A percentile compares a stretch with the other conserved stretches of the same genome.
Conservation (phyloP, 2,113 vertebrate species). For the Rhinolophus sinicus region DNA sequence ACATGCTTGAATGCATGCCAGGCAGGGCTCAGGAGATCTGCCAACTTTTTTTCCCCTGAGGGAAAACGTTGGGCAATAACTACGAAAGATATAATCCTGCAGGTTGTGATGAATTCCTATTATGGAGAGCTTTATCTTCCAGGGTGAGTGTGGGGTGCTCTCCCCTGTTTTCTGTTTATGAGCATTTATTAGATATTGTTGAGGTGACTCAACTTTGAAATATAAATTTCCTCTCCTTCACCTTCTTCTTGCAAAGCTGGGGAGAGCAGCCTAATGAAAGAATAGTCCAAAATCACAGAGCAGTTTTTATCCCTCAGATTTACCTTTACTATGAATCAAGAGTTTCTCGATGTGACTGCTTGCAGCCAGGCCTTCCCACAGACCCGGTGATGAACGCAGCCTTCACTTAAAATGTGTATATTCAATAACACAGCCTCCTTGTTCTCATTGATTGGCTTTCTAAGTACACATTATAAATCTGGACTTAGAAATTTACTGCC, state of each 20-base stretch:
- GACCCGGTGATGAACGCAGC: background rate
- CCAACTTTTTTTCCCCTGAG: background rate
- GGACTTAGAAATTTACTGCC: background rate
- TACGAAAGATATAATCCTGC: background rate
- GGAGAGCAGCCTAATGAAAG: background rate
- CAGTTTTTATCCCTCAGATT: background rate
- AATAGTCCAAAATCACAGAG: background rate
- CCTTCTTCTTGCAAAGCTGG: background rate
- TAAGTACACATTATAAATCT: background rate
- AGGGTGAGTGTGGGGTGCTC: background rate
- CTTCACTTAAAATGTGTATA: slow-evolving; percentile 13
- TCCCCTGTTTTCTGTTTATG: background rate
- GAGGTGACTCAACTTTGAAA: background rate
- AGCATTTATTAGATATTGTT: background rate
- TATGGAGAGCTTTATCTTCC: background rate
- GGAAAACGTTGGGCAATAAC: background rate
- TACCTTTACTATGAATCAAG: background rate
- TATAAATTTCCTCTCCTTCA: background rate
- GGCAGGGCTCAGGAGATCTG: background rate
- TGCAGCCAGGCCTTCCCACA: background rate
- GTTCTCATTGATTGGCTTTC: background rate
- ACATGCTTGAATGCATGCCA: background rate
- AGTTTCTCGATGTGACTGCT: background rate
- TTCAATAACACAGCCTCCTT: background rate
- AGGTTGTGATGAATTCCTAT: background rate